phyloP scores from a whole-genome alignment of 1,140 invertebrate genomes.

The Cotesia glomerata region DNA sequence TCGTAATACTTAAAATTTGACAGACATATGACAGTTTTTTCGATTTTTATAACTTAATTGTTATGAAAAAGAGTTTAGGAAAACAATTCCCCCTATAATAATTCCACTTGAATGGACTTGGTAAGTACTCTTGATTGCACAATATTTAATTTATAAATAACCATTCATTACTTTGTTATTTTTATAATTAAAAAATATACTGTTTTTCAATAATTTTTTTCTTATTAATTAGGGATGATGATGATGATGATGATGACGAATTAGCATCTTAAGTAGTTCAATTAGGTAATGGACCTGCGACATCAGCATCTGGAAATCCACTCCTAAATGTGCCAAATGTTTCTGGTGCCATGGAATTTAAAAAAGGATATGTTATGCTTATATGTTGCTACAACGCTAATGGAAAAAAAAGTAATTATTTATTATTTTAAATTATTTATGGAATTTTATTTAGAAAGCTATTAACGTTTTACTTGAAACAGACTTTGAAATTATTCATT shows the following conservation, averaged over 20 bases:
- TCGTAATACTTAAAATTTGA: too few species aligned
- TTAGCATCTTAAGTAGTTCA: slow-evolving; percentile 56
- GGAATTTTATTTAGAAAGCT: too few species aligned
- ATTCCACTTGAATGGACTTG: slow-evolving; percentile 92
- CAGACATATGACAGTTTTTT: too few species aligned
- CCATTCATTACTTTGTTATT: too few species aligned
- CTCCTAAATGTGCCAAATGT: slow-evolving; percentile 85
- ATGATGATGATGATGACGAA: slow-evolving; percentile 73
- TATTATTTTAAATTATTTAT: too few species aligned
- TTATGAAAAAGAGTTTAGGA: too few species aligned
- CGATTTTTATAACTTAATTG: too few species aligned
- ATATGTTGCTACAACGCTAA: slow-evolving; percentile 96
- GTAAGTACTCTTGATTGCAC: slow-evolving; percentile 65
- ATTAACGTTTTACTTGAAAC: background rate
- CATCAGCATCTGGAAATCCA: slow-evolving; percentile 69
- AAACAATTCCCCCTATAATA: too few species aligned
- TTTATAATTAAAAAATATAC: too few species aligned
- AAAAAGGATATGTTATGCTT: slow-evolving; percentile 98
- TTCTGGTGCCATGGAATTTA: slow-evolving; percentile 88
- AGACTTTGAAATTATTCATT: too few species aligned
- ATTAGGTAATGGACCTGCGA: slow-evolving; percentile 50
- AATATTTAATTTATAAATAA: background rate
- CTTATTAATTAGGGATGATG: too few species aligned
- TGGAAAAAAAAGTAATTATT: slow-evolving; percentile 73
- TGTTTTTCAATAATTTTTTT: too few species aligned